Evolutionary conservation across 2,888 invertebrate genomes (phyloP), one percentile per base, ranked within the genome.

Genomic region (Ophion slaviceki): DNA sequence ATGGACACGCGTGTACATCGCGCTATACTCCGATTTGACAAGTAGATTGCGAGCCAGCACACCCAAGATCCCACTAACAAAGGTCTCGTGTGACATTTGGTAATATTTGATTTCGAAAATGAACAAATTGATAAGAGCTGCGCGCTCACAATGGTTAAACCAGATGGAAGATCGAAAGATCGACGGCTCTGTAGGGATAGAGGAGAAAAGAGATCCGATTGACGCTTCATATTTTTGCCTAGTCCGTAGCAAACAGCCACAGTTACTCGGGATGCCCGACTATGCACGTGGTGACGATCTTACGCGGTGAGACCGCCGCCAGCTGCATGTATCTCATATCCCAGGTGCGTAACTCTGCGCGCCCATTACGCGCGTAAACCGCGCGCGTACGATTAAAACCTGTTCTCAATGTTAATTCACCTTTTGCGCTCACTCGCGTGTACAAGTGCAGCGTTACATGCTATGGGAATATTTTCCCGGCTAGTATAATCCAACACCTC

Each of bases 351-450:
- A 83, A 84, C 77, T 71, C 70, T 59, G 17, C 61, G 53, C 40
- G 81, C 81, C 78, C 86, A 86, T 86, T 86, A 84, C 83, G 84
- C 83, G 84, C 86, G 86, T 83, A 84, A 86, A 84, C 81, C 80
- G 86, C 17, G 53, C 53, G 53, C 53, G 53, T 80, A 81, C 86
- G 81, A 86, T 86, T 86, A 79, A 86, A 86, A 86, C 86, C 86
- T 86, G 86, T 86, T 86, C 75, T 81, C 83, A 83, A 86, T 86
- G 86, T 86, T 86, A 86, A 86, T 86, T 86, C 78, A 78, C 80
- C 81, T 81, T 78, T 86, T 84, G 80, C 66, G 59, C 57, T 86
- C 57, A 17, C 61, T 45, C 68, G 72, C 17, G 68, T 59, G 36
- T 75, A 68, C 72, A 71, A 61, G 70, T 62, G 79, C 70, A 78